phyloP scores from a whole-genome alignment of 2,888 invertebrate genomes.

The Camptogramma bilineatum region DNA sequence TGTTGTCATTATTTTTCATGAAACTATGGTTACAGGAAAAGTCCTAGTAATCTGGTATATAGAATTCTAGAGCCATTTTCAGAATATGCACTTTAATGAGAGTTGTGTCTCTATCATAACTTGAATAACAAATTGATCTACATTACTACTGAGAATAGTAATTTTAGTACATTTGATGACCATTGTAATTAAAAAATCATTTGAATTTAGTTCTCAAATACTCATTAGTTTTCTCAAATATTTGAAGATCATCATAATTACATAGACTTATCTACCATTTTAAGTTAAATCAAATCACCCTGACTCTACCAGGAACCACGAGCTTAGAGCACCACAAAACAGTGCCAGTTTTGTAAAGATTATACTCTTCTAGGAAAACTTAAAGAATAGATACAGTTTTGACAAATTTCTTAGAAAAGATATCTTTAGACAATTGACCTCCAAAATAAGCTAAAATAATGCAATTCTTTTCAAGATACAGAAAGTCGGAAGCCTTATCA shows the following conservation, averaged over 20 bases:
- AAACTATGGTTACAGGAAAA: no score
- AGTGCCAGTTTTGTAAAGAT: neutral
- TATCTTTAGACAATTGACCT: neutral
- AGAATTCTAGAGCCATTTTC: no score
- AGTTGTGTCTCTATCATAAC: no score
- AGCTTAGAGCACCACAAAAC: neutral
- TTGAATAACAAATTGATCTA: constrained; percentile 5
- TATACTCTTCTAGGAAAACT: neutral
- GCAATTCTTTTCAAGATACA: constrained; percentile 16
- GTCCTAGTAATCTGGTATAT: no score
- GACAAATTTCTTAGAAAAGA: neutral
- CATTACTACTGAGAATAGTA: neutral
- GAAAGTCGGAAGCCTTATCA: constrained; percentile 31
- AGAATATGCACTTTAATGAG: no score
- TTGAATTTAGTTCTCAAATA: no score
- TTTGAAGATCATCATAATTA: neutral
- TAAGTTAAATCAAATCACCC: no score
- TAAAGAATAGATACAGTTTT: neutral
- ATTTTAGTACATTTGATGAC: neutral
- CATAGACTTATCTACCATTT: no score
- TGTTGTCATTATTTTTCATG: no score
- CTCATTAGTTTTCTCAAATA: neutral
- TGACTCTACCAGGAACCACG: no score
- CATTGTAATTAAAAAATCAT: constrained; percentile 12
- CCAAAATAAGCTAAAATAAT: neutral